A percentile compares a stretch with the other conserved stretches of the same genome.
phyloP scores from a whole-genome alignment of 1,140 invertebrate genomes.

The Acromyrmex echinatior region DNA sequence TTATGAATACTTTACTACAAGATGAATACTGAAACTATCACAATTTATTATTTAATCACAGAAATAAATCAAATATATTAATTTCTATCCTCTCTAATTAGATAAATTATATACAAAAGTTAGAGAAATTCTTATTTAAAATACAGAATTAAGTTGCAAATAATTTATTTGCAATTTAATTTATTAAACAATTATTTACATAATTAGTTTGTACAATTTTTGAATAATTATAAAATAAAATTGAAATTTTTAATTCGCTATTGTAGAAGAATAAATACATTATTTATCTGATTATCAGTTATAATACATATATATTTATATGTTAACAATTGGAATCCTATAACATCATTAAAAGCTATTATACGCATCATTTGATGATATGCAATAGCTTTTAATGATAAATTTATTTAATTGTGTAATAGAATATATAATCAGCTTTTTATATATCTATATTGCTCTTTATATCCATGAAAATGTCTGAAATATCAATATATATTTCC shows the following conservation, averaged over 20 bases:
- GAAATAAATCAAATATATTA: not conserved
- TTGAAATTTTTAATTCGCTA: not conserved
- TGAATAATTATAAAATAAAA: too few relatives aligned
- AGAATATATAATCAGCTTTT: conserved; percentile 24
- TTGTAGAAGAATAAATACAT: not conserved
- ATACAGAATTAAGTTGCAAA: not conserved
- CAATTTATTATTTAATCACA: conserved; percentile 8
- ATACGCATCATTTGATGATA: not conserved
- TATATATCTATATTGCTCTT: conserved; percentile 1
- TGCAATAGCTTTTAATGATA: not conserved
- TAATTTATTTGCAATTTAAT: not conserved
- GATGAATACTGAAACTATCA: not conserved
- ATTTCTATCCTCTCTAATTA: not conserved
- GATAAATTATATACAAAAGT: not conserved
- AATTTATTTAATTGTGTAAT: conserved; percentile 33
- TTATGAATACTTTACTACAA: not conserved
- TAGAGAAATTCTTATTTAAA: not conserved
- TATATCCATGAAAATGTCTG: not conserved
- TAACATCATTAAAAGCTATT: conserved; percentile 11
- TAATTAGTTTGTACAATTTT: not conserved
- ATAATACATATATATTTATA: conserved; percentile 1
- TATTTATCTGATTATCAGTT: not conserved
- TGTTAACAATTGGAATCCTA: conserved; percentile 9
- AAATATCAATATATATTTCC: conserved; percentile 33
- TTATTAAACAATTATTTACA: not conserved